These are phyloP conservation scores for Euphonia xanthogaster DNA, from an alignment of 2,797 vertebrate species.

Conservation along the genomic window DNA sequence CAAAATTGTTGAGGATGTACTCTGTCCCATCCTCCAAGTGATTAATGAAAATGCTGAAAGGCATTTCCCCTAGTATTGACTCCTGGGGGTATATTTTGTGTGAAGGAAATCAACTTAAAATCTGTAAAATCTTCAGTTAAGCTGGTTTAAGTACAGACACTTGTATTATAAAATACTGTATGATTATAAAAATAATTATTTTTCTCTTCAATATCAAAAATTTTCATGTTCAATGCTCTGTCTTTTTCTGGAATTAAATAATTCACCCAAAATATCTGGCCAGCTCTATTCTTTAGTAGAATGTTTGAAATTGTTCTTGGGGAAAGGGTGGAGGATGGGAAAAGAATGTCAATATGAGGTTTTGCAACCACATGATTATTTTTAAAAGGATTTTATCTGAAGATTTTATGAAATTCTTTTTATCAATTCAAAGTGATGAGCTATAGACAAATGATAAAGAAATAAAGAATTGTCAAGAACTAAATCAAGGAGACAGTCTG, in stretches of 20 bases:
- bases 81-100: not conserved
- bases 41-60: not conserved
- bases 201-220: not conserved
- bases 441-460: not conserved
- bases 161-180: not conserved
- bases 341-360: not conserved
- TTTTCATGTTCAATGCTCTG: not conserved
- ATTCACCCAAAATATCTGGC: not conserved
- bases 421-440: not conserved
- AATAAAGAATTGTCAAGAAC: not conserved
- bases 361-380: not conserved
- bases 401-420: not conserved
- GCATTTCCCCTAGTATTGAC: not conserved
- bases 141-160: not conserved
- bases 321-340: not conserved
- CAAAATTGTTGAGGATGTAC: not conserved
- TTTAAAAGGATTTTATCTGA: not conserved
- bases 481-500: not conserved
- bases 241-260: not conserved
- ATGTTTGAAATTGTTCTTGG: not conserved
- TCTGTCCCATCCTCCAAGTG: not conserved
- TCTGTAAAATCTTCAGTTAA: not conserved
- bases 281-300: not conserved
- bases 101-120: not conserved
- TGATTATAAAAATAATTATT: not conserved